Base-by-base conservation (phyloP, 2,888 invertebrate genomes). In the Tanypteryx hageni region DNA sequence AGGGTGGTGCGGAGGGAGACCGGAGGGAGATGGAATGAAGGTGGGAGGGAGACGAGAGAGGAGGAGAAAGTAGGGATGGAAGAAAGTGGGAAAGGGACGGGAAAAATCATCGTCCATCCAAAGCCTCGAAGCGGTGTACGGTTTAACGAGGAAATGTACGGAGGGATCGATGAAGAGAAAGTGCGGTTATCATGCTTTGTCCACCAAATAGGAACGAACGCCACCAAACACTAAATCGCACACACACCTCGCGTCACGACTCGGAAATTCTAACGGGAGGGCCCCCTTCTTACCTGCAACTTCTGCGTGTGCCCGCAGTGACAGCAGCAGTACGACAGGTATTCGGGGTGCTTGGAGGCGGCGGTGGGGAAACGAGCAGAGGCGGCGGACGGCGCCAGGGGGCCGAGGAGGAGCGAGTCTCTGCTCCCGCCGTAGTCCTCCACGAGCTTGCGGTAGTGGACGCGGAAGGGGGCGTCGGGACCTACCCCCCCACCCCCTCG, bases 241-340 rank as follows among this genome's bases (percentile, higher is more conserved):
- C 68, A 18, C n/a, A 68, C 68, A 68, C 22, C 1, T 9, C 85
- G 16, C n/a, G 22, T 9, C 58, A 22, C 76, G n/a, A 76, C 11
- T n/a, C 0, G 44, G 18, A 3, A 44, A 18, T n/a, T 57, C 56
- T 81, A 56, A 0, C 57, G 8, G 57, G 57, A n/a, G 84, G 84
- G n/a, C 22, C n/a, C 22, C 64, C 64, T 18, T 92, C 91, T 95
- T 95, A 96, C 96, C 96, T 96, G 95, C 93, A 96, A 94, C 94
- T 96, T 96, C 94, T 96, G 96, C 94, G 95, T 96, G 94, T 96
- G 96, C 93, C 96, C 96, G 94, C 96, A 96, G 94, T 96, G 96
- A 94, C 96, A 96, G 94, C 96, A 96, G 94, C 96, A 96, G 94
- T 96, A 96, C 92, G 96, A 96, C 94, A 96, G 95, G 94, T 96